phyloP scores from a whole-genome alignment of 2,797 vertebrate genomes.

The Mormyrus hasselquistii region DNA sequence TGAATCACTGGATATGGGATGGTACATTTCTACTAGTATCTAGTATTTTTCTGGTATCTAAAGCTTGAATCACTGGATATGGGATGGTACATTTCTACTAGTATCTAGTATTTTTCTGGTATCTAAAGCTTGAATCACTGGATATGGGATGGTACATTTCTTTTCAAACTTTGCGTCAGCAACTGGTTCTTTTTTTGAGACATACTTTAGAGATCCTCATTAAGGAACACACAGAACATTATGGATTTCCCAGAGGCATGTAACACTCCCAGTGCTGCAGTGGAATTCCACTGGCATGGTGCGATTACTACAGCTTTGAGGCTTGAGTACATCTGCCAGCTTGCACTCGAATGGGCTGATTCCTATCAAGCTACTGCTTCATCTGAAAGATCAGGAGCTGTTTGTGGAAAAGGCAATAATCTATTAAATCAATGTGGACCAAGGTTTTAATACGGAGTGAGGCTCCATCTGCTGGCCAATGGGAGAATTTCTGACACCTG shows the following conservation, averaged over 20 bases:
- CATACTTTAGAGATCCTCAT: background rate
- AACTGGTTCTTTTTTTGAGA: background rate
- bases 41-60: too few relatives aligned
- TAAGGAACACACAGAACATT: background rate
- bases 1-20: too few relatives aligned
- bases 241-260: background rate
- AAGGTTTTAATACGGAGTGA: background rate
- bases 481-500: slow-evolving; percentile 6
- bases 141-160: background rate
- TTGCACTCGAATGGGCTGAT: background rate
- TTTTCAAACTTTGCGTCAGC: background rate
- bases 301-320: background rate
- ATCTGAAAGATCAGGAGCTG: background rate
- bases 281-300: background rate
- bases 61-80: too few relatives aligned
- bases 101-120: too few relatives aligned
- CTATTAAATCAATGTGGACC: background rate
- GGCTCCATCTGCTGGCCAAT: slow-evolving; percentile 35
- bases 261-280: background rate
- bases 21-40: too few relatives aligned
- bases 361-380: background rate
- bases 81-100: too few relatives aligned
- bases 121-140: too few relatives aligned
- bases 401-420: background rate
- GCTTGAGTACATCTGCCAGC: background rate